These are phyloP conservation scores for Ceuthmochares aereus DNA, from an alignment of 2,113 vertebrate genomes.

Conservation along the genomic window DNA sequence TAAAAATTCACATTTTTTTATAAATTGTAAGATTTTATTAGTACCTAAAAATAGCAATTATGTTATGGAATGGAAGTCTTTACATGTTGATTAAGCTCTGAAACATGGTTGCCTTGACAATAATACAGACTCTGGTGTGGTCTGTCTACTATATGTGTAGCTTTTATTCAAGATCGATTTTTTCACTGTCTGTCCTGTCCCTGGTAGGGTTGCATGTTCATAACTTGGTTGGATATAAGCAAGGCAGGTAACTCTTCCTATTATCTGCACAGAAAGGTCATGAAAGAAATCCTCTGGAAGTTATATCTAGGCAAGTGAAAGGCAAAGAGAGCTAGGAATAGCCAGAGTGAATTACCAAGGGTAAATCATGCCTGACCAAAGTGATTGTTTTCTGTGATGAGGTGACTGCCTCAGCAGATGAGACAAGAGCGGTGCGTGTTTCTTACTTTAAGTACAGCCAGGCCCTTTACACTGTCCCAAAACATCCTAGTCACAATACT, in stretches of 20 bases:
- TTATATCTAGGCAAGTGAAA: neutral
- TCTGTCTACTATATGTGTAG: neutral
- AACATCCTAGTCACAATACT: neutral
- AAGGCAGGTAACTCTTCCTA: neutral
- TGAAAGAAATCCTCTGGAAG: neutral
- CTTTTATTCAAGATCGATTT: neutral
- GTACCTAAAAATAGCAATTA: neutral
- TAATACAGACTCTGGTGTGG: neutral
- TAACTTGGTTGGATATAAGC: neutral
- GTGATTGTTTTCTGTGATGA: neutral
- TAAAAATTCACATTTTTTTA: neutral
- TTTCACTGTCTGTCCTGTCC: neutral
- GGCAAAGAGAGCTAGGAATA: neutral
- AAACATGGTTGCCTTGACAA: neutral
- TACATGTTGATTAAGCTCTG: neutral
- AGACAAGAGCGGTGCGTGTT: neutral
- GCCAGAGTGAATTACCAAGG: neutral
- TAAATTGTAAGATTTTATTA: neutral
- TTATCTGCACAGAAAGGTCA: neutral
- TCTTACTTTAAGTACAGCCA: neutral
- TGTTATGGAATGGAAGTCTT: neutral
- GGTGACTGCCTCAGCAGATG: neutral
- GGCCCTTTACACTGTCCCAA: neutral
- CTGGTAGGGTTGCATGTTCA: neutral
- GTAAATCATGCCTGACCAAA: neutral